Conservation (phyloP, 2,113 vertebrate species). For the Acanthisitta chloris region DNA sequence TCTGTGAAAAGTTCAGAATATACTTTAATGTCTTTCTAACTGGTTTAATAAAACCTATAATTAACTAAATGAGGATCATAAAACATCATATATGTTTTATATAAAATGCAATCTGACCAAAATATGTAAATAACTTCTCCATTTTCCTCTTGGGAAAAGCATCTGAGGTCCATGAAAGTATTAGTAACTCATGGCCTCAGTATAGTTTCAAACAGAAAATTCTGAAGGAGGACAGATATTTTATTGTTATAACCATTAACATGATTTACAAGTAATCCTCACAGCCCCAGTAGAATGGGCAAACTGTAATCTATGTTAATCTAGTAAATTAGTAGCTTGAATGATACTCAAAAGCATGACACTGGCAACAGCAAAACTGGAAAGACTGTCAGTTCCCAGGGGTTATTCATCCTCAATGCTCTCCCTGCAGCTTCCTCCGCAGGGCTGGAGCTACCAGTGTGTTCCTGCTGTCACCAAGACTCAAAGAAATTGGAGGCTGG, state of each 20-base stretch:
- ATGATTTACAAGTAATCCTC: neutral
- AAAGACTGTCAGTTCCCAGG: neutral
- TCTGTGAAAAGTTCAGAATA: neutral
- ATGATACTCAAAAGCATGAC: neutral
- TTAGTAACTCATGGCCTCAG: neutral
- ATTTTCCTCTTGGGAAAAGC: neutral
- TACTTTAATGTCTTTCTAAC: neutral
- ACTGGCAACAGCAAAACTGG: neutral
- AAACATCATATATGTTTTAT: neutral
- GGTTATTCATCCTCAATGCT: neutral
- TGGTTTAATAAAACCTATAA: conserved; percentile 2
- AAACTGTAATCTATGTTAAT: neutral
- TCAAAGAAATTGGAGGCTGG: neutral
- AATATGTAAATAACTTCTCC: neutral
- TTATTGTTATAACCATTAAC: neutral
- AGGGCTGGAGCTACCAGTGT: accelerated
- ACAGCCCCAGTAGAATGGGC: neutral
- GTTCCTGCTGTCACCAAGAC: neutral
- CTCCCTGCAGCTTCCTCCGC: neutral
- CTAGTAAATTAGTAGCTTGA: neutral
- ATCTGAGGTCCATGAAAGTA: neutral
- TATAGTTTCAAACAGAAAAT: neutral
- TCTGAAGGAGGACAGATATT: neutral
- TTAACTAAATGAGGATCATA: conserved; percentile 8
- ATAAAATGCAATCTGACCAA: neutral